phyloP scores from a whole-genome alignment of 2,113 vertebrate species.

The Colossoma macropomum region DNA sequence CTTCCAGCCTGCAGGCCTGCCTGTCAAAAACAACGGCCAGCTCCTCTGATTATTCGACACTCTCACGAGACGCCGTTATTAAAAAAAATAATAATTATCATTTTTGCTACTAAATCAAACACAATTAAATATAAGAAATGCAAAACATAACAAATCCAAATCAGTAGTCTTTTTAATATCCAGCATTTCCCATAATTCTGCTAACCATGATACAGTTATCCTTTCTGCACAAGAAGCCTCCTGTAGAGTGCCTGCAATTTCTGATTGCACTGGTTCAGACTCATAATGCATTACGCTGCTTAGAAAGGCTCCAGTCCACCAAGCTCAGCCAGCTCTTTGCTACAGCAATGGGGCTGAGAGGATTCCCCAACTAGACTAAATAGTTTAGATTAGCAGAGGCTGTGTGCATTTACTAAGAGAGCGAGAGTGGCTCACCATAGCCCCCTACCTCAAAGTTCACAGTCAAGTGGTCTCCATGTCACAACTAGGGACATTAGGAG shows the following conservation, averaged over 20 bases:
- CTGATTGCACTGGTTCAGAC: background rate
- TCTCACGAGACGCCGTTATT: background rate
- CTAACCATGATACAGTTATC: background rate
- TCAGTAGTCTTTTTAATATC: background rate
- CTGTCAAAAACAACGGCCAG: constrained; percentile 51
- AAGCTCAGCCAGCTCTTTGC: background rate
- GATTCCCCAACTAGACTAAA: constrained; percentile 65
- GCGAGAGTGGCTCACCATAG: constrained; percentile 31
- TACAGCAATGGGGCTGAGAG: constrained; percentile 15
- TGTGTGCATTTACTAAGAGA: constrained; percentile 57
- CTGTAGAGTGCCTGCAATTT: background rate
- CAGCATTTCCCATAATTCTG: background rate
- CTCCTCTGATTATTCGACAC: constrained; percentile 34
- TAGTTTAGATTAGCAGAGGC: constrained; percentile 68
- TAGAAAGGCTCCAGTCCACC: constrained; percentile 25
- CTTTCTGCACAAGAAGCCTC: background rate
- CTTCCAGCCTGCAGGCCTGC: constrained; percentile 53
- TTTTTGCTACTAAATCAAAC: no score
- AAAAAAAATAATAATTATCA: background rate
- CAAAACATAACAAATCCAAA: no score
- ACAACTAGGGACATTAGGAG: constrained; percentile 31
- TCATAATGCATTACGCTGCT: constrained; percentile 25
- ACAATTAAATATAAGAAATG: no score
- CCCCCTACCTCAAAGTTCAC: constrained; percentile 44
- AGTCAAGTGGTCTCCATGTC: constrained; percentile 49